Evolutionary conservation across 2,797 vertebrate species (phyloP), one percentile per base, ranked within the genome.

Genomic region (Paratrypauchen microcephalus): DNA sequence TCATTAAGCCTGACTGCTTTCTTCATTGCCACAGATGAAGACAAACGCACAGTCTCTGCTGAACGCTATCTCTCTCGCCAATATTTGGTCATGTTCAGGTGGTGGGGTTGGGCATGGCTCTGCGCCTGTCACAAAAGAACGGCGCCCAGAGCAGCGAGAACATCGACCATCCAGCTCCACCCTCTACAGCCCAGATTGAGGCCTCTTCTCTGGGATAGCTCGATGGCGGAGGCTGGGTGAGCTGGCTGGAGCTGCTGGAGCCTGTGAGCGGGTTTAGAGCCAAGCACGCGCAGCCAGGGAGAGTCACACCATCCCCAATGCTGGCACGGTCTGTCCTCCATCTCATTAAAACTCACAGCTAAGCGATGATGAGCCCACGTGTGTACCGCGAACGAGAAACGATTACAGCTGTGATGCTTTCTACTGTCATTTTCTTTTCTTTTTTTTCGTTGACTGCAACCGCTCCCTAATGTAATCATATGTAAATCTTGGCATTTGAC

Each of bases 401-500:
- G 23, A 65, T 57, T 18, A 39, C 13, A 66, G 32, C 66, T 41
- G 70, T 72, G 69, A 73, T 72, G 68, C 68, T n/a, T 62, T 78
- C 69, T 74, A 69, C 74, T 82, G 74, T 76, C 48, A n/a, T 19
- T 19, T 52, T 52, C 1, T 23, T 23, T 3, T 80, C 60, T 75
- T 67, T 24, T 59, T 64, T 74, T 45, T n/a, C 48, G 48, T 18
- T 0, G 66, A 79, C 68, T 55, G 36, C 5, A 30, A 39, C 69
- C 69, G 57, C 72, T 82, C 74, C 78, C 77, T 66, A 64, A 68
- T 75, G 76, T 82, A 76, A 83, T 88, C 79, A 80, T 90, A 90
- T 92, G 91, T 79, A 89, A 90, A 90, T 88, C 65, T 82, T 90
- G 87, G 84, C 87, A 90, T 91, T 91, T 90, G 80, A 72, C 84